Percentiles rank a stretch among this genome's conserved stretches.
These are phyloP conservation scores for Sinocyclocheilus rhinocerous DNA, from an alignment of 2,113 vertebrate genomes.

Conservation along the genomic window DNA sequence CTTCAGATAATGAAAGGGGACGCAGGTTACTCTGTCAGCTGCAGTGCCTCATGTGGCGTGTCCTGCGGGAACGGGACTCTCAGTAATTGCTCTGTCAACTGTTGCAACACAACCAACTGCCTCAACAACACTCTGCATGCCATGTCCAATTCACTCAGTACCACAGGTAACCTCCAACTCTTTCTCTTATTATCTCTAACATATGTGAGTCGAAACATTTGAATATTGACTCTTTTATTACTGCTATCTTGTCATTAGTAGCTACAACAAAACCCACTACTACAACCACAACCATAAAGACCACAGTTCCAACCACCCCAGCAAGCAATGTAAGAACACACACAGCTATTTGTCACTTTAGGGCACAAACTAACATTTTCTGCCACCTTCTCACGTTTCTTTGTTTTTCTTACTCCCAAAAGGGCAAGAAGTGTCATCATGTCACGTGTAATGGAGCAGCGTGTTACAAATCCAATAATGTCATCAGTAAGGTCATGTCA, in stretches of 20 bases:
- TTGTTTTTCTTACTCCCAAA: constrained; percentile 35
- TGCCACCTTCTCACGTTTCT: neutral
- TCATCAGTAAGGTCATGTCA: rapidly evolving
- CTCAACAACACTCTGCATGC: constrained; percentile 61
- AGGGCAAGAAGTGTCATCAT: constrained; percentile 77
- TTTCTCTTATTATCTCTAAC: neutral
- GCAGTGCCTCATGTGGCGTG: constrained; percentile 51
- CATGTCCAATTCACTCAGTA: constrained; percentile 53
- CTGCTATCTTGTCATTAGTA: constrained; percentile 2
- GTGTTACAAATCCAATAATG: constrained; percentile 69
- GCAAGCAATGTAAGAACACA: constrained; percentile 66
- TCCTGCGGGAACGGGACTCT: constrained; percentile 59
- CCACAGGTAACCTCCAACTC: constrained; percentile 57
- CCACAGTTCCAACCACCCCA: neutral
- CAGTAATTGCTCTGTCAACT: constrained; percentile 67
- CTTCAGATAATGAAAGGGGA: constrained; percentile 70
- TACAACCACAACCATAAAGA: constrained; percentile 28
- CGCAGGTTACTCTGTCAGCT: constrained; percentile 59
- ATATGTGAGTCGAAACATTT: neutral
- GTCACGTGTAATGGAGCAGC: constrained; percentile 56
- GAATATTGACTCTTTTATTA: neutral
- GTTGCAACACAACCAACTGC: constrained; percentile 72
- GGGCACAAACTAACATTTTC: neutral
- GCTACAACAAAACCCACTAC: constrained; percentile 21
- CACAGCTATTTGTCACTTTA: neutral